Evolutionary conservation across 1,140 invertebrate genomes (phyloP).

Genomic region (Oncopeltus fasciatus): DNA sequence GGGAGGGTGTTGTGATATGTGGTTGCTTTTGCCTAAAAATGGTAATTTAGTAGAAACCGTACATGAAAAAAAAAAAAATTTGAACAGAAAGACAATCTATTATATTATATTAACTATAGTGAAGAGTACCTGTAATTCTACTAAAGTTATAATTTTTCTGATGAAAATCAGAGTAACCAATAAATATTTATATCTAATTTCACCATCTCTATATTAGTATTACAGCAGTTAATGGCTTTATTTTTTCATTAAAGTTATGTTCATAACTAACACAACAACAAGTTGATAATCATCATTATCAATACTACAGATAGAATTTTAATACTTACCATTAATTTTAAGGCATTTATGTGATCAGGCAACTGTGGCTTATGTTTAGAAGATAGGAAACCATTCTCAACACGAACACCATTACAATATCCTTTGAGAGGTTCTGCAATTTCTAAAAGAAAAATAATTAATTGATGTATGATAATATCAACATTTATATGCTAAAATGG

Average conservation of each 20-base stretch:
- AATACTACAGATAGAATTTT: not conserved
- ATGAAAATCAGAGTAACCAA: not conserved
- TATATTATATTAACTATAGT: not conserved
- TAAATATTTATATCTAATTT: not conserved
- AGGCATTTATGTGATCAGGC: slow-evolving; percentile 20
- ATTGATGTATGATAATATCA: too few relatives aligned
- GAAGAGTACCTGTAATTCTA: not conserved
- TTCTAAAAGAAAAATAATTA: too few relatives aligned
- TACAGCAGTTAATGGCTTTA: too few relatives aligned
- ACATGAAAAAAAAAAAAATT: too few relatives aligned
- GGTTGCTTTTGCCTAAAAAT: too few relatives aligned
- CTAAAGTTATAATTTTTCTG: not conserved
- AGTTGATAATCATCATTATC: too few relatives aligned
- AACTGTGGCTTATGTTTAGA: slow-evolving; percentile 10
- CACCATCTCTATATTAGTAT: too few relatives aligned
- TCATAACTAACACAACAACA: too few relatives aligned
- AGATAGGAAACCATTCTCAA: not conserved
- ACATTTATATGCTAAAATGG: too few relatives aligned
- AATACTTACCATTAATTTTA: slow-evolving; percentile 20
- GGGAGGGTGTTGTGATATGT: too few relatives aligned
- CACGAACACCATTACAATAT: slow-evolving; percentile 14
- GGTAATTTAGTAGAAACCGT: too few relatives aligned
- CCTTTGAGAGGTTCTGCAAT: slow-evolving; percentile 15
- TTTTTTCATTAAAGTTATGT: too few relatives aligned
- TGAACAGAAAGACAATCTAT: not conserved